Conservation (phyloP, 1,140 invertebrate genomes). For the Calephelis nemesis region DNA sequence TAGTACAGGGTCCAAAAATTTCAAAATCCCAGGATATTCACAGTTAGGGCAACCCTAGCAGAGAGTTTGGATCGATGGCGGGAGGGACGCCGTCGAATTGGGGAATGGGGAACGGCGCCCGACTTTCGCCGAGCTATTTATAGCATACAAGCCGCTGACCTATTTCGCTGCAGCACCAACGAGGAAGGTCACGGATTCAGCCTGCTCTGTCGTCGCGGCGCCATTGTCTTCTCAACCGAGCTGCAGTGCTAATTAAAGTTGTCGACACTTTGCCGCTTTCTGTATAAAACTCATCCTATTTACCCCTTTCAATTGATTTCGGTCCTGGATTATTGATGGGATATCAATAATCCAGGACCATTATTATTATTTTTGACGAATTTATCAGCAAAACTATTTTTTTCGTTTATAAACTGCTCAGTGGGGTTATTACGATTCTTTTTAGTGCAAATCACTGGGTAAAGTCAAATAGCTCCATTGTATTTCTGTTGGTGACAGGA, state of each 20-base stretch:
- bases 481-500: too few species aligned
- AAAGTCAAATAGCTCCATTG: too few species aligned
- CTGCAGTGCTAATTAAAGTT: slow-evolving; percentile 77
- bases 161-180: slow-evolving; percentile 73
- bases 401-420: too few species aligned
- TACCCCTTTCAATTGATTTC: slow-evolving; percentile 36
- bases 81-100: slow-evolving; percentile 46
- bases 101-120: slow-evolving; percentile 66
- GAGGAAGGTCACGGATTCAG: slow-evolving; percentile 77
- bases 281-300: slow-evolving; percentile 50
- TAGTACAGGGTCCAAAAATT: too few species aligned
- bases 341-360: too few species aligned
- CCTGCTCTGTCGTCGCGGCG: slow-evolving; percentile 66
- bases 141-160: slow-evolving; percentile 77
- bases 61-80: slow-evolving; percentile 57
- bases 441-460: too few species aligned
- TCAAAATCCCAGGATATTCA: slow-evolving; percentile 22
- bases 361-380: not conserved
- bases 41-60: slow-evolving; percentile 24
- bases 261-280: slow-evolving; percentile 68
- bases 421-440: too few species aligned
- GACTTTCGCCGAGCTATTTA: slow-evolving; percentile 77
- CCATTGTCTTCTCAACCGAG: slow-evolving; percentile 73
- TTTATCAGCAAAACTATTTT: not conserved
- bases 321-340: not conserved